Conservation (phyloP, 2,113 vertebrate genomes). For the Pyxicephalus adspersus region DNA sequence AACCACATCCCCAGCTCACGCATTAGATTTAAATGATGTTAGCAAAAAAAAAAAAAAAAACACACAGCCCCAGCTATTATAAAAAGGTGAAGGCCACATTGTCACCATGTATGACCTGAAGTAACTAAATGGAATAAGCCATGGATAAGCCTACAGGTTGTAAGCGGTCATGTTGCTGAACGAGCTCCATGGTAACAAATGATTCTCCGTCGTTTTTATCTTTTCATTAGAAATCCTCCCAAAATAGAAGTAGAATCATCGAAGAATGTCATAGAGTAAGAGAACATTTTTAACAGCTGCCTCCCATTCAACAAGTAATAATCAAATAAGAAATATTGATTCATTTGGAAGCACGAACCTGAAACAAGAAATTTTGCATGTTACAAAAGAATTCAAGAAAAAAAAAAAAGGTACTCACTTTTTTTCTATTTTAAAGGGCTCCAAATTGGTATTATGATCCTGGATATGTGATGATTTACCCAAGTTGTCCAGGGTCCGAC, state of each 20-base stretch:
- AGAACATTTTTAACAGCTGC: slow-evolving; percentile 66
- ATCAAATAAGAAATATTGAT: not conserved
- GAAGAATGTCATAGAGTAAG: slow-evolving; percentile 27
- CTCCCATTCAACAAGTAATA: slow-evolving; percentile 52
- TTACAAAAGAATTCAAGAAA: not conserved
- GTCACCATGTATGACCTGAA: not conserved
- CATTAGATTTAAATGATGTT: no score
- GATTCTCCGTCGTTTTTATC: slow-evolving; percentile 17
- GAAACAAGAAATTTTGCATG: not conserved
- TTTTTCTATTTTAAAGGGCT: no score
- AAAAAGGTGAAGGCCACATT: no score
- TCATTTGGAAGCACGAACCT: not conserved
- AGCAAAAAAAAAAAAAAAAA: no score
- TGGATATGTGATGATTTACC: no score
- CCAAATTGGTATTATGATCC: no score
- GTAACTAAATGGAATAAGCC: not conserved
- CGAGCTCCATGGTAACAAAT: slow-evolving; percentile 49
- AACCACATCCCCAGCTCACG: no score
- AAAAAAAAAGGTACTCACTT: not conserved
- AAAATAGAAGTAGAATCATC: slow-evolving; percentile 42
- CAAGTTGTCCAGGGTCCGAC: no score
- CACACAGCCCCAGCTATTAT: no score
- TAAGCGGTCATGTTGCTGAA: not conserved
- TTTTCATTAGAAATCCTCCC: slow-evolving; percentile 44
- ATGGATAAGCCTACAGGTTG: not conserved